A percentile compares a stretch with the other conserved stretches of the same genome.
Conservation (phyloP, 1,140 invertebrate genomes). For the Atta colombica region DNA sequence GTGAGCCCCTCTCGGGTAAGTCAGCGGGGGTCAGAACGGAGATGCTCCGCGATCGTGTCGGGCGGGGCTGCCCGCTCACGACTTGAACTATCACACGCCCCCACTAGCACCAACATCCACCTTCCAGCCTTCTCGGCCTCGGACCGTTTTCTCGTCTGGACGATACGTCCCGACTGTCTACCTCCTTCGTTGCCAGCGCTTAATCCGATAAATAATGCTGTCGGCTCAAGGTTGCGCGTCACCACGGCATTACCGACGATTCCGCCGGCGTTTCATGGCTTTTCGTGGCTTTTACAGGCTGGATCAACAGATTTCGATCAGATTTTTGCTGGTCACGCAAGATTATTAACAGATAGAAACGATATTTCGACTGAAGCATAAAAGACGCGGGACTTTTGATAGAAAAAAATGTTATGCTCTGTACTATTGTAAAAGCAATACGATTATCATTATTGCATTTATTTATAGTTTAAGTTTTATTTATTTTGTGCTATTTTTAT, state of each 20-base stretch:
- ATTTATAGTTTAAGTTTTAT: background rate
- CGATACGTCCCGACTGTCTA: conserved; percentile 73
- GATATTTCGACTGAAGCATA: background rate
- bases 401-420: background rate
- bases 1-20: conserved; percentile 77
- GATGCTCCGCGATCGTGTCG: conserved; percentile 86
- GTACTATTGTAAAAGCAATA: background rate
- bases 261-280: conserved; percentile 28
- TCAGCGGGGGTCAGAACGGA: conserved; percentile 86
- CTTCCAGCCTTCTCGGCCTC: conserved; percentile 78
- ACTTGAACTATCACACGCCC: conserved; percentile 87
- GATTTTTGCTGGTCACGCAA: conserved; percentile 28
- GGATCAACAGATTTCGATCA: background rate
- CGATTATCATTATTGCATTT: background rate
- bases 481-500: background rate
- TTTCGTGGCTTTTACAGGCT: conserved; percentile 18
- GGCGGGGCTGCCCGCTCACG: conserved; percentile 87
- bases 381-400: background rate
- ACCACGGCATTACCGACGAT: conserved; percentile 39
- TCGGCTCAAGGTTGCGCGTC: conserved; percentile 76
- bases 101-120: conserved; percentile 86
- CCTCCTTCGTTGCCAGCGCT: conserved; percentile 73
- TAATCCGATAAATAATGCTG: conserved; percentile 78
- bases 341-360: background rate
- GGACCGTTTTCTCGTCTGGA: conserved; percentile 79